Base-by-base conservation (phyloP, 1,140 invertebrate species). In the Philotrypesis tridentata region DNA sequence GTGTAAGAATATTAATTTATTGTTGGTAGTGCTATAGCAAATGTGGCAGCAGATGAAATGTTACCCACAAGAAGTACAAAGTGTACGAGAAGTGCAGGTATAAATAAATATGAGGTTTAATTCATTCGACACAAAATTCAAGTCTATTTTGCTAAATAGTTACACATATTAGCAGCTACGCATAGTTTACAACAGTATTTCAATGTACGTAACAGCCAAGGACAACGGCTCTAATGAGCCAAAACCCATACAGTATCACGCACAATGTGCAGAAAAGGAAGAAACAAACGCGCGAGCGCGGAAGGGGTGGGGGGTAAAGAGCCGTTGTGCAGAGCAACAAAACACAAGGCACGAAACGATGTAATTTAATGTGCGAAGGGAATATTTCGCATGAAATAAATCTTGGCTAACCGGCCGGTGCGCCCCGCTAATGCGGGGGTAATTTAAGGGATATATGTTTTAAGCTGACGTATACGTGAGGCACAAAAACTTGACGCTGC, bases 381-480 rank as follows among this genome's bases (percentile, higher is more conserved):
- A 89, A 90, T 91, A 91, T 91, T 91, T 89, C 87, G 86, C 86
- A 87, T 88, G 88, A 88, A 90, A 92, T 92, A 92, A 92, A 92
- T 92, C 90, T 90, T 87, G 87, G 85, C 84, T 88, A 90, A 90
- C 86, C 86, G 86, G 86, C 85, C 86, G 75, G 88, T 86, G 87
- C 87, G 87, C 89, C 89, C 90, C 89, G 86, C 89, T 88, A 88
- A 88, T 89, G 90, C 76, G 65, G 67, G 85, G 90, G 89, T 91
- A 90, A 92, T 91, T 91, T 90, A 90, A 91, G 89, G 90, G 90
- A 90, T 37, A 37, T 37, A 37, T 87, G 89, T 90, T 91, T 91
- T 90, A 90, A 91, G 91, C 89, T 86, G 85, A 37, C 55, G 71
- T 87, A 89, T 87, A 89, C 88, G 89, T 88, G 89, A 90, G 87